Percentiles rank a stretch among this genome's conserved stretches.
Evolutionary conservation across 2,113 vertebrate genomes (phyloP).

Genomic region (Synchiropus splendidus): DNA sequence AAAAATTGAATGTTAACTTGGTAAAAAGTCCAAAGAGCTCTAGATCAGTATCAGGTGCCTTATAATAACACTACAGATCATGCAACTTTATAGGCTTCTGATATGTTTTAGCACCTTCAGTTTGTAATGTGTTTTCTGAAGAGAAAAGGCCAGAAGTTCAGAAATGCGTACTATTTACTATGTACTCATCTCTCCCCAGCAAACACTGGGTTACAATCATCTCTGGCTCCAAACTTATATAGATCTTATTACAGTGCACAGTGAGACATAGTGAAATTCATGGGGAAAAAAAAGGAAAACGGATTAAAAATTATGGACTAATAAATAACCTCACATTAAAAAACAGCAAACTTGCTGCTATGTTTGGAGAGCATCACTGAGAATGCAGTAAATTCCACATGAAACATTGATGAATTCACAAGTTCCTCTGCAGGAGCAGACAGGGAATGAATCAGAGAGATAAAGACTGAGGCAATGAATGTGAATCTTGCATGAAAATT

Average conservation of each 20-base stretch:
- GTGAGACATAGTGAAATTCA: constrained; percentile 1
- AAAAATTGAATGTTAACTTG: too few species aligned
- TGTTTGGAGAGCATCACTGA: constrained; percentile 18
- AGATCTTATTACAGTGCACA: too few species aligned
- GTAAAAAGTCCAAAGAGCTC: too few species aligned
- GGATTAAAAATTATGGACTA: constrained; percentile 13
- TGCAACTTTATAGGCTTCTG: too few species aligned
- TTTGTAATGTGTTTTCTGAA: too few species aligned
- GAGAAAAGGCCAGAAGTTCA: too few species aligned
- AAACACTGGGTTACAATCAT: neutral
- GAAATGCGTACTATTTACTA: too few species aligned
- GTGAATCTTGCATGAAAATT: constrained; percentile 6
- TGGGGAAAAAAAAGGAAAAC: too few species aligned
- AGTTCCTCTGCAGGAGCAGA: constrained; percentile 23
- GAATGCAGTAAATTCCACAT: constrained; percentile 18
- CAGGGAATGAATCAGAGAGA: constrained; percentile 5
- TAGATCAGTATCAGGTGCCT: too few species aligned
- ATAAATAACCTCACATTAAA: constrained; percentile 16
- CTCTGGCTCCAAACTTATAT: neutral
- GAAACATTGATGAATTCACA: constrained; percentile 36
- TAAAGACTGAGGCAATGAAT: constrained; percentile 13
- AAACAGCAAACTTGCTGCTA: constrained; percentile 17
- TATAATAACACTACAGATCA: too few species aligned
- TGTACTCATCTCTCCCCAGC: too few species aligned
- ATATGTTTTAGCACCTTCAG: too few species aligned